Conservation (phyloP, 2,797 vertebrate genomes). For the Typhlichthys eigenmanni region DNA sequence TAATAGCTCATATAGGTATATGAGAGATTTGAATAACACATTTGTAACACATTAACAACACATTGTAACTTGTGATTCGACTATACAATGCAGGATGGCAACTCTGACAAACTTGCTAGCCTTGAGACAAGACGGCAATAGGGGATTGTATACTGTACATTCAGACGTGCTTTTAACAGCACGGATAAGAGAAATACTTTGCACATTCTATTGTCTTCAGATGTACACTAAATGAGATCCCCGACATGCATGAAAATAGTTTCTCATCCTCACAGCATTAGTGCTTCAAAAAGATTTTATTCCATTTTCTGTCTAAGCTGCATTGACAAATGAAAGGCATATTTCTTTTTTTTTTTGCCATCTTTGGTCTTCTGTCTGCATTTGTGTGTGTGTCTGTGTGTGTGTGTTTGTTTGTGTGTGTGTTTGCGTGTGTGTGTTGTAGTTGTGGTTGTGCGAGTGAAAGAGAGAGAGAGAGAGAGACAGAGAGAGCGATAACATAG, state of each 20-base stretch:
- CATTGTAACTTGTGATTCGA: too few relatives aligned
- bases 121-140: neutral
- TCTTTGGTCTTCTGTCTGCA: neutral
- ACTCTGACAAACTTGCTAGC: neutral
- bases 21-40: too few relatives aligned
- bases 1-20: too few relatives aligned
- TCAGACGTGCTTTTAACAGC: slow-evolving; percentile 6
- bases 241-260: slow-evolving; percentile 6
- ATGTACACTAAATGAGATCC: neutral
- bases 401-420: neutral
- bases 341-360: neutral
- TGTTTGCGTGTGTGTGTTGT: too few relatives aligned
- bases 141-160: slow-evolving; percentile 8
- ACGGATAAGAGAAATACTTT: neutral
- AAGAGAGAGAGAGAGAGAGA: neutral
- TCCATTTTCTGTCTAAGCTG: slow-evolving; percentile 26
- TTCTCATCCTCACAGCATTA: slow-evolving; percentile 17
- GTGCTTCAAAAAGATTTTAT: neutral
- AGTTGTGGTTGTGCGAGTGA: too few relatives aligned
- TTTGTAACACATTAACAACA: too few relatives aligned
- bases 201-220: neutral
- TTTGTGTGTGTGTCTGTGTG: neutral
- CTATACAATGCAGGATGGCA: too few relatives aligned
- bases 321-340: neutral
- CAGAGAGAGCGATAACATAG: neutral